Conservation (phyloP, 2,797 vertebrate species). For the Onychomys torridus region DNA sequence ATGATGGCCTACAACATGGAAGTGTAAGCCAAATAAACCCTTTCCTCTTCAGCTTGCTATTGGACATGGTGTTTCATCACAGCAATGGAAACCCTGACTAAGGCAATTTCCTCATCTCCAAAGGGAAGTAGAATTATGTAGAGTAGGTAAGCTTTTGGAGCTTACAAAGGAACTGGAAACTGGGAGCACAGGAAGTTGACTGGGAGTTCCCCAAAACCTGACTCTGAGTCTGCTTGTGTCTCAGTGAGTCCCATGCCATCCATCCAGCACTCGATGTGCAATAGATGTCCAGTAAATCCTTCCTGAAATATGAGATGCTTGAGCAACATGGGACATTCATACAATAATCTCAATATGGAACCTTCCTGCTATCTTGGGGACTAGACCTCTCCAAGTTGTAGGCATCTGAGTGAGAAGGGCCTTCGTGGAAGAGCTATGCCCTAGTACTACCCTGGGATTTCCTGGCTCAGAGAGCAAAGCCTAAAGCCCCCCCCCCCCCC, state of each 20-base stretch:
- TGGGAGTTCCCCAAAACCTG: neutral
- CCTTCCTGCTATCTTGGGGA: neutral
- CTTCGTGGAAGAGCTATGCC: neutral
- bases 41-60: neutral
- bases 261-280: neutral
- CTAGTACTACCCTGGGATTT: neutral
- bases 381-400: neutral
- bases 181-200: neutral
- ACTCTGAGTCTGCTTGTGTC: neutral
- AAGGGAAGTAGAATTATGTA: neutral
- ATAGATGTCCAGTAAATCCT: neutral
- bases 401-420: neutral
- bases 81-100: neutral
- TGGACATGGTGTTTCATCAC: too few relatives aligned
- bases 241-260: neutral
- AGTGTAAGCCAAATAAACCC: too few relatives aligned
- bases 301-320: neutral
- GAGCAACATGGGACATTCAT: neutral
- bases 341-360: neutral
- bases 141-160: neutral
- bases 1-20: too few relatives aligned
- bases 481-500: neutral
- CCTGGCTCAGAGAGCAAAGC: slow-evolving; percentile 22
- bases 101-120: neutral
- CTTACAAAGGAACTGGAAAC: neutral